A percentile compares a stretch with the other conserved stretches of the same genome.
Conservation (phyloP, 2,797 vertebrate species). For the Gallinago nigripennis region DNA sequence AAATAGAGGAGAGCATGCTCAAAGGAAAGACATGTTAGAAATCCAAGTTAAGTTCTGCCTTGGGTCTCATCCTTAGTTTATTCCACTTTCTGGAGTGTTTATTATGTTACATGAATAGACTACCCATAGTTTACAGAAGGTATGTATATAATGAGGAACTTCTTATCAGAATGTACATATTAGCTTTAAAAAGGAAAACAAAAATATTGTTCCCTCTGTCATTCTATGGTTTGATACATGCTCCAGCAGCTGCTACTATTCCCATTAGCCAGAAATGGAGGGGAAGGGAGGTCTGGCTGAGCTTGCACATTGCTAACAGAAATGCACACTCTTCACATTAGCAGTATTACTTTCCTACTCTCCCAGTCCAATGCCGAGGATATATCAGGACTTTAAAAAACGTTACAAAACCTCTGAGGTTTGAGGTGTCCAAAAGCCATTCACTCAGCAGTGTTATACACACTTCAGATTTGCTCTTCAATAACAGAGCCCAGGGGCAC, state of each 20-base stretch:
- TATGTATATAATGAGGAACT: background rate
- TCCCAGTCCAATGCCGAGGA: background rate
- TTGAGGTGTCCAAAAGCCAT: background rate
- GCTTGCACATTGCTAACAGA: background rate
- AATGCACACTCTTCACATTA: background rate
- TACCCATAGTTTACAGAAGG: background rate
- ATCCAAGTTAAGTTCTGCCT: background rate
- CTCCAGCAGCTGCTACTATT: background rate
- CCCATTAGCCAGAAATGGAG: background rate
- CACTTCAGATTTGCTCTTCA: background rate
- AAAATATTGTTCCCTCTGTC: background rate
- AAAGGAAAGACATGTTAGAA: background rate
- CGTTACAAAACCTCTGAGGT: background rate
- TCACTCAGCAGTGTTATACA: background rate
- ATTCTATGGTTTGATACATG: background rate
- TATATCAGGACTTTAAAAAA: background rate
- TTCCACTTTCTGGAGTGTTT: background rate
- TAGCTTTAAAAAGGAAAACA: background rate
- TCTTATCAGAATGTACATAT: background rate
- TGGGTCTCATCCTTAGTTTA: background rate
- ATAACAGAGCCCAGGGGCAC: background rate
- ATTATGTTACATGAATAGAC: background rate
- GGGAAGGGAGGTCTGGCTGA: background rate
- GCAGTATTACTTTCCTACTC: background rate
- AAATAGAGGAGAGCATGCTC: background rate